phyloP scores from a whole-genome alignment of 2,797 vertebrate genomes.

The Rhinella marina region DNA sequence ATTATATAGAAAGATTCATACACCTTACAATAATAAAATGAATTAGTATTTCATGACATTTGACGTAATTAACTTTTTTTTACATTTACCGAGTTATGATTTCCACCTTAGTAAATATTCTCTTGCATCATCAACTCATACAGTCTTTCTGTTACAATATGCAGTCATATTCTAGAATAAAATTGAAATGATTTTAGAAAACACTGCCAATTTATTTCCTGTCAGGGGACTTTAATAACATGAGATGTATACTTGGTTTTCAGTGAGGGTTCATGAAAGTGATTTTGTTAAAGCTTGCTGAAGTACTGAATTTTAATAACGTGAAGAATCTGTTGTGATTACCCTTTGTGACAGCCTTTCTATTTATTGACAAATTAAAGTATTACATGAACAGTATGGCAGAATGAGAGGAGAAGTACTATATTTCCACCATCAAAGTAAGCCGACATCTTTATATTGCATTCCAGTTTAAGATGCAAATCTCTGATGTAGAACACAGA shows the following conservation, averaged over 20 bases:
- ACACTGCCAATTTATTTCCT: constrained; percentile 71
- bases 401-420: constrained; percentile 31
- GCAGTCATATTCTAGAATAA: constrained; percentile 68
- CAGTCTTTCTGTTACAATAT: constrained; percentile 65
- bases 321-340: constrained; percentile 69
- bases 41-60: not conserved
- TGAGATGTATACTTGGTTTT: constrained; percentile 70
- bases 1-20: not conserved
- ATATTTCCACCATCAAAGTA: constrained; percentile 38
- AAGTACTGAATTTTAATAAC: constrained; percentile 72
- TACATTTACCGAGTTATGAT: constrained; percentile 50
- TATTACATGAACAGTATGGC: constrained; percentile 52
- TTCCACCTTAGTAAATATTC: constrained; percentile 65
- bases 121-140: constrained; percentile 64
- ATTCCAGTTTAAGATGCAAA: constrained; percentile 35
- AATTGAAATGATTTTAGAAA: constrained; percentile 71
- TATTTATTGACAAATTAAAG: constrained; percentile 67
- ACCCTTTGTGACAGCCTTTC: constrained; percentile 67
- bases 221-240: constrained; percentile 73
- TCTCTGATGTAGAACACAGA: constrained; percentile 12
- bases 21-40: not conserved
- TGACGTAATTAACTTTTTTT: constrained; percentile 19
- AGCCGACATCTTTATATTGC: constrained; percentile 53
- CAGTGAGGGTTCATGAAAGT: constrained; percentile 67
- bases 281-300: constrained; percentile 72